Base-by-base conservation (phyloP, 2,113 vertebrate species). In the Hepsetus odoe region DNA sequence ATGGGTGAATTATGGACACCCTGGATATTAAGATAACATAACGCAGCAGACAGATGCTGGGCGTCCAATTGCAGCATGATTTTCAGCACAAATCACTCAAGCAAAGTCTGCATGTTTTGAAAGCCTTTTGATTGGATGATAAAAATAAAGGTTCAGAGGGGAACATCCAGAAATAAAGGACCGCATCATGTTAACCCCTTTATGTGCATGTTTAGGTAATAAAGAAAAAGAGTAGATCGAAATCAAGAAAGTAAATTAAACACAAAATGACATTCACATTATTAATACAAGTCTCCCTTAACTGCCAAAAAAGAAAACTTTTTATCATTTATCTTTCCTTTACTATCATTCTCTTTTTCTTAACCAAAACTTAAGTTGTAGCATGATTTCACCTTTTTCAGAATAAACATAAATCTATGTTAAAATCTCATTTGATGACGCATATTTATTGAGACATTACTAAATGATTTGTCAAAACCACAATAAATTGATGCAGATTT, bases 11-110 rank as follows among this genome's bases (percentile, higher is more conserved):
- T 76, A 55, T 81, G 82, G 51, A 83, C 72, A 55, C 71, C 65
- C 58, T 77, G 33, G 18, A 28, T 24, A 61, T 85, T 72, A 82
- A 59, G 40, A 77, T 70, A 86, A 89, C 32, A 74, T 42, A 80
- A 68, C 69, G 58, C 87, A 89, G 84, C 66, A 55, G 49, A 4
- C 0, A 7, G 4, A 68, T 55, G 26, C 64, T 26, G 32, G 24
- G 51, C 0, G 26, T 77, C 20, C 10, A 64, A 22, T 12, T 12
- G 26, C 22, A 35, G 3, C 4, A 33, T 62, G 1, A 18, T 32
- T 68, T 74, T 51, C 16, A 83, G 73, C 80, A 80, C 51, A 71
- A 82, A 84, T 59, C 76, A 72, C 51, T 83, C 28, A n/a, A 69
- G 32, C 81, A 56, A 78, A 59, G 56, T 38, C 58, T 35, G 58